A percentile compares a stretch with the other conserved stretches of the same genome.
Conservation (phyloP, 2,797 vertebrate genomes). For the Paratrypauchen microcephalus region DNA sequence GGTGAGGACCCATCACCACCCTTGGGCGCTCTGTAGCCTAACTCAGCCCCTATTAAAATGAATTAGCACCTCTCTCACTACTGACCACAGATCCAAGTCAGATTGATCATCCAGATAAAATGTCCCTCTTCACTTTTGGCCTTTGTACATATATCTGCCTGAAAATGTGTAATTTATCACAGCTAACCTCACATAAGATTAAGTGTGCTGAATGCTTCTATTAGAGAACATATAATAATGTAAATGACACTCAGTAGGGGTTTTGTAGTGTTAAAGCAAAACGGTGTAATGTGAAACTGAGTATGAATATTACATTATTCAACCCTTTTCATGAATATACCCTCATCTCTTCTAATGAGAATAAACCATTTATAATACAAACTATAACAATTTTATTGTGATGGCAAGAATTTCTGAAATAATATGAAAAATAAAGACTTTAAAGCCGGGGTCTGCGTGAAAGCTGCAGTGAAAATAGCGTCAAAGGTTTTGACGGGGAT, state of each 20-base stretch:
- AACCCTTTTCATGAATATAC: neutral
- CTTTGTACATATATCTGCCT: conserved; percentile 61
- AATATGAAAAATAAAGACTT: conserved; percentile 3
- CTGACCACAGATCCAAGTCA: conserved; percentile 48
- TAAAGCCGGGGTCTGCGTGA: conserved; percentile 25
- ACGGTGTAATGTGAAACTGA: conserved; percentile 15
- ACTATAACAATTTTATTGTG: neutral
- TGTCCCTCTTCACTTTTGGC: conserved; percentile 66
- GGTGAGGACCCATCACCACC: conserved; percentile 57
- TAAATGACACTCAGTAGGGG: conserved; percentile 44
- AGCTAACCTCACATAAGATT: conserved; percentile 39
- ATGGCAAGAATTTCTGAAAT: neutral
- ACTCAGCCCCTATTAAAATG: conserved; percentile 58
- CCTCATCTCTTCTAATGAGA: neutral
- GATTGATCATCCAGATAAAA: conserved; percentile 65
- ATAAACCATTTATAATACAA: neutral
- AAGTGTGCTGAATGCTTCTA: conserved; percentile 59
- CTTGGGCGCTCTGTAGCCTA: conserved; percentile 46
- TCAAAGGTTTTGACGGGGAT: conserved; percentile 35
- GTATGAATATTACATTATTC: neutral
- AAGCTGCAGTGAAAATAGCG: conserved; percentile 27
- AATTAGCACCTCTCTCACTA: conserved; percentile 66
- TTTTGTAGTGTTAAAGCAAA: conserved; percentile 23
- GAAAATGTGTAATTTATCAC: conserved; percentile 59
- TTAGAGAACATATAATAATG: conserved; percentile 70